Evolutionary conservation across 2,888 invertebrate genomes (phyloP), one percentile per base, ranked within the genome.

Genomic region (Nephrocerus scutellatus): DNA sequence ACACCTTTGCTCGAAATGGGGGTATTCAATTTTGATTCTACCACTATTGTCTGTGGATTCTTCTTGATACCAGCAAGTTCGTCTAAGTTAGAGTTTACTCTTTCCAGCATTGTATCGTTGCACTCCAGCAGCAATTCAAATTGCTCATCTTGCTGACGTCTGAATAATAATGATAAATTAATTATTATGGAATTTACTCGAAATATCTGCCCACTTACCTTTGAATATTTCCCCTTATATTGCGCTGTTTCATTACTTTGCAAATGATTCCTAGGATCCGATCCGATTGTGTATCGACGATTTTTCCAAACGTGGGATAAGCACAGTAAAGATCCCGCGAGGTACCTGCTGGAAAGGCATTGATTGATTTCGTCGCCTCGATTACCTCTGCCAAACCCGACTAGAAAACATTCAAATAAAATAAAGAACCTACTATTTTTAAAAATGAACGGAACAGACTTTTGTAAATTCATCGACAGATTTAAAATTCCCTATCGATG

Each of bases 61-160:
- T 73, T 74, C 39, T 70, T 70, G 16, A 79, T 68, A 1, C 82
- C 82, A 49, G 73, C 73, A 37, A 80, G 67, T 39, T 76, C 77
- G 60, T 88, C 87, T 51, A 88, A 73, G 56, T 74, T 72, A 50
- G 79, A 77, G 57, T 84, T 84, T 33, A 88, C 79, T 57, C 81
- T 75, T 59, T 93, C 92, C 32, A 92, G 69, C 43, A 91, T 74
- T 30, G 76, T 72, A 67, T 93, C 92, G 69, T 90, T 92, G 10
- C 80, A 79, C 54, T 91, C 90, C 18, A 82, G 71, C 9, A 93
- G 59, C 52, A 84, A 73, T 45, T 92, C 91, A 53, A 81, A 78
- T 58, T 80, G 77, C 48, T 82, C 81, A 33, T 82, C 80, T 2
- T 71, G 49, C 40, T 75, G 74, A 16, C 76, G 63, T 21, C 68